These are phyloP conservation scores for Grammatotria lemairii DNA, from an alignment of 2,113 vertebrate species.

Conservation along the genomic window DNA sequence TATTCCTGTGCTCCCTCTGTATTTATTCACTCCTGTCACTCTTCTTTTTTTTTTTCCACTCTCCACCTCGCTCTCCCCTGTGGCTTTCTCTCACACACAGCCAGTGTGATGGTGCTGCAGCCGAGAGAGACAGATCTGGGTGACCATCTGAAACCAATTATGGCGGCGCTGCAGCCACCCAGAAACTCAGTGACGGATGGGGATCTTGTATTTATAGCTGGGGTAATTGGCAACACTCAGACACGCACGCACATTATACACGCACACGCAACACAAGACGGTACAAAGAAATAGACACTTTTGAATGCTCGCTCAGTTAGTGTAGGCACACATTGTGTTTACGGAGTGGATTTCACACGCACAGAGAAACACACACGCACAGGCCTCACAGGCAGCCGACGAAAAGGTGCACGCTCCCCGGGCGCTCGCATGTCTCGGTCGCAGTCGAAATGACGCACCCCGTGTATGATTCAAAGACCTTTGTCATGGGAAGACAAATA, in stretches of 20 bases:
- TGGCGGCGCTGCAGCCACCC: constrained; percentile 90
- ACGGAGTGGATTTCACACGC: constrained; percentile 61
- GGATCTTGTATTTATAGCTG: constrained; percentile 92
- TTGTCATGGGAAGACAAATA: constrained; percentile 52
- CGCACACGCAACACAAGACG: neutral
- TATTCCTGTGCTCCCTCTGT: constrained; percentile 68
- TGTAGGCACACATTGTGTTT: constrained; percentile 48
- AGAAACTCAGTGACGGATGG: constrained; percentile 97
- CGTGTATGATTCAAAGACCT: constrained; percentile 39
- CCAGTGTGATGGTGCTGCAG: constrained; percentile 75
- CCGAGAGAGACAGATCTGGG: constrained; percentile 68
- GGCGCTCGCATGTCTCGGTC: neutral
- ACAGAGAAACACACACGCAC: neutral
- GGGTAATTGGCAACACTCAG: constrained; percentile 98
- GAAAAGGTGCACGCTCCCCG: constrained; percentile 4
- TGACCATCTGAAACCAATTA: constrained; percentile 98
- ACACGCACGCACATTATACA: constrained; percentile 72
- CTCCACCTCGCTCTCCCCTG: constrained; percentile 54
- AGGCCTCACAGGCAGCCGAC: constrained; percentile 43
- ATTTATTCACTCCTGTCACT: constrained; percentile 83
- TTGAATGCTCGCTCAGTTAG: constrained; percentile 29
- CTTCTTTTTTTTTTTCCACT: constrained; percentile 57
- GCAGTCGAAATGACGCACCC: constrained; percentile 1
- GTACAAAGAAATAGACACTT: constrained; percentile 57
- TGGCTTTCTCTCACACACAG: constrained; percentile 78